Percentiles rank a stretch among this genome's conserved stretches.
Evolutionary conservation across 2,113 vertebrate species (phyloP).

Genomic region (Conger conger): DNA sequence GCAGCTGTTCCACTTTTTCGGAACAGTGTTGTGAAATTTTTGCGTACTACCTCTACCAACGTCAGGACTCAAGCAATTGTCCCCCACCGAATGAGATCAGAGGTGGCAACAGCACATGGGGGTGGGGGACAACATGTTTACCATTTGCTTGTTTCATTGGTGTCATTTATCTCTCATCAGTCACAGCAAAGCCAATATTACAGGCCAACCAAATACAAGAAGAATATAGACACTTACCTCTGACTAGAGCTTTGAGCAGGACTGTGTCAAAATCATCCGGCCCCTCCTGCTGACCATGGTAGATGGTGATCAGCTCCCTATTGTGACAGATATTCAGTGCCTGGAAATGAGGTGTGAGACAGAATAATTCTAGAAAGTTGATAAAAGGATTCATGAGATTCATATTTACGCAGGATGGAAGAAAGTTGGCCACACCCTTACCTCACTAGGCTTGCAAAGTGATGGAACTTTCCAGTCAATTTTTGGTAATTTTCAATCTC

Average conservation of each 20-base stretch:
- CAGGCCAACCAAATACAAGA: not conserved
- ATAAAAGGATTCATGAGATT: not conserved
- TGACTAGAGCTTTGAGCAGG: constrained; percentile 78
- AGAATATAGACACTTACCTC: constrained; percentile 59
- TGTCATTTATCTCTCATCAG: not conserved
- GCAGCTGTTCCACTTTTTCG: too few species aligned
- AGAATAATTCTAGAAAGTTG: not conserved
- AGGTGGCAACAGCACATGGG: too few species aligned
- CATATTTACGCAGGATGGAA: not conserved
- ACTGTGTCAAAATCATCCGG: constrained; percentile 85
- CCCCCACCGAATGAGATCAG: too few species aligned
- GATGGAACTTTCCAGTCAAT: too few species aligned
- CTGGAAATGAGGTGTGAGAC: constrained; percentile 48
- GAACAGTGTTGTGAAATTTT: too few species aligned
- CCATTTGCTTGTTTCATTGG: not conserved
- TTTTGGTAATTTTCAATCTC: too few species aligned
- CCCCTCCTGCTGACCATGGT: constrained; percentile 75
- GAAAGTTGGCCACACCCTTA: not conserved
- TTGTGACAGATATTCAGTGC: constrained; percentile 76
- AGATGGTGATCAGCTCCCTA: constrained; percentile 76
- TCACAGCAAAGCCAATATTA: not conserved
- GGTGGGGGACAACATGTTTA: too few species aligned
- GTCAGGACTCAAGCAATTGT: too few species aligned
- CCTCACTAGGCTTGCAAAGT: too few species aligned
- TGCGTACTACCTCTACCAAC: too few species aligned